Conservation (phyloP, 1,140 invertebrate species). For the Hetaerina americana region DNA sequence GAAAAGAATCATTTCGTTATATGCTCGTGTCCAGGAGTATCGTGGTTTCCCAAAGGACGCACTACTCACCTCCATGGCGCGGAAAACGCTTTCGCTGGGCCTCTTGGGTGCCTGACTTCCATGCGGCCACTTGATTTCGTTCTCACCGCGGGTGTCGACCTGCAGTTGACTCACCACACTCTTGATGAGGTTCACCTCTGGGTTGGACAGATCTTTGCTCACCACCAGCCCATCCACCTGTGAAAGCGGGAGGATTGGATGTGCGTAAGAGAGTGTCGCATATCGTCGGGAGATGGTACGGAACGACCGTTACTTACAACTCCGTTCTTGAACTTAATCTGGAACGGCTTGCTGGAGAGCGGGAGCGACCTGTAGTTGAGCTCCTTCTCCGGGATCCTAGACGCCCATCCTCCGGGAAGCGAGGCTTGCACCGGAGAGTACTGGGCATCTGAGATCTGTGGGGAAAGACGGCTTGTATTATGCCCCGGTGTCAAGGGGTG, state of each 20-base stretch:
- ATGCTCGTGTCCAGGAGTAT: no score
- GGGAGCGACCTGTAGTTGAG: constrained; percentile 35
- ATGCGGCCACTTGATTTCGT: constrained; percentile 27
- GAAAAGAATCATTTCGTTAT: no score
- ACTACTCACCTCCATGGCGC: constrained; percentile 40
- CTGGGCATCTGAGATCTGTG: constrained; percentile 31
- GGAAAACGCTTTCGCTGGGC: constrained; percentile 36
- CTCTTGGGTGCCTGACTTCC: constrained; percentile 34
- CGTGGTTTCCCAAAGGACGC: not conserved
- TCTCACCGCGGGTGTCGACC: constrained; percentile 38
- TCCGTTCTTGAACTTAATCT: constrained; percentile 43
- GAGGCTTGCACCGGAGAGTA: constrained; percentile 40
- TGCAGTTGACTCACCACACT: constrained; percentile 48
- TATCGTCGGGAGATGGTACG: no score
- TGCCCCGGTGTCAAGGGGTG: not conserved
- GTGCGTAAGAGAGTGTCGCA: no score
- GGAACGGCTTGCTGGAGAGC: constrained; percentile 40
- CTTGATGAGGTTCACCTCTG: constrained; percentile 53
- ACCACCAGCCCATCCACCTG: constrained; percentile 38
- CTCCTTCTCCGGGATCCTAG: constrained; percentile 28
- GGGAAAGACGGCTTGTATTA: constrained; percentile 13
- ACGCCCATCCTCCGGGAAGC: constrained; percentile 32
- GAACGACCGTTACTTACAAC: constrained; percentile 23
- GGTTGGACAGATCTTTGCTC: constrained; percentile 33
- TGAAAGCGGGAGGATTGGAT: constrained; percentile 5